Percentiles rank a stretch among this genome's conserved stretches.
These are phyloP conservation scores for Machaerirhynchus nigripectus DNA, from an alignment of 2,113 vertebrate species.

Conservation along the genomic window DNA sequence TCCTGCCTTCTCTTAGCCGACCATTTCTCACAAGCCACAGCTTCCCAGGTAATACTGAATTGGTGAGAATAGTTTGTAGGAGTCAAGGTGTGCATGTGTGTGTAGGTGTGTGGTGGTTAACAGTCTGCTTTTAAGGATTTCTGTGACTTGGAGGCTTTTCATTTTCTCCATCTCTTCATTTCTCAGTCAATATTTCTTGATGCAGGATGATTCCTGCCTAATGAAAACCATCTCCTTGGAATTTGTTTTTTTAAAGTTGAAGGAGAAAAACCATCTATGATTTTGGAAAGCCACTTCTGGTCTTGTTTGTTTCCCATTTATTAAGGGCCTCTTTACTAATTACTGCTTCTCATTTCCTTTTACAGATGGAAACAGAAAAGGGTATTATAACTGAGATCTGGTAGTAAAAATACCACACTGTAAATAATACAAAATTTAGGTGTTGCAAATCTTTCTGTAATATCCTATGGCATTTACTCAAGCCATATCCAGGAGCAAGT, in stretches of 20 bases:
- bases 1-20: not conserved
- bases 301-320: not conserved
- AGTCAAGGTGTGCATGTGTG: not conserved
- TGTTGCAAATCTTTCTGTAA: not conserved
- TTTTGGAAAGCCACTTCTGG: not conserved
- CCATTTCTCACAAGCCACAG: not conserved
- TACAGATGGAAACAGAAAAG: not conserved
- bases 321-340: not conserved
- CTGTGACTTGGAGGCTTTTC: not conserved
- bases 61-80: not conserved
- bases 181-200: not conserved
- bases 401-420: not conserved
- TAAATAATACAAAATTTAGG: not conserved
- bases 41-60: not conserved
- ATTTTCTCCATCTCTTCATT: not conserved
- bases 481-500: not conserved
- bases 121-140: not conserved
- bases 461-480: not conserved
- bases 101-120: not conserved
- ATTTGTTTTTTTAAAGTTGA: not conserved
- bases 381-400: not conserved
- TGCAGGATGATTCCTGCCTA: not conserved
- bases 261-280: not conserved
- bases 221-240: not conserved
- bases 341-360: not conserved